Evolutionary conservation across 2,888 invertebrate genomes (phyloP), one percentile per base, ranked within the genome.

Genomic region (Aethes cnicana): DNA sequence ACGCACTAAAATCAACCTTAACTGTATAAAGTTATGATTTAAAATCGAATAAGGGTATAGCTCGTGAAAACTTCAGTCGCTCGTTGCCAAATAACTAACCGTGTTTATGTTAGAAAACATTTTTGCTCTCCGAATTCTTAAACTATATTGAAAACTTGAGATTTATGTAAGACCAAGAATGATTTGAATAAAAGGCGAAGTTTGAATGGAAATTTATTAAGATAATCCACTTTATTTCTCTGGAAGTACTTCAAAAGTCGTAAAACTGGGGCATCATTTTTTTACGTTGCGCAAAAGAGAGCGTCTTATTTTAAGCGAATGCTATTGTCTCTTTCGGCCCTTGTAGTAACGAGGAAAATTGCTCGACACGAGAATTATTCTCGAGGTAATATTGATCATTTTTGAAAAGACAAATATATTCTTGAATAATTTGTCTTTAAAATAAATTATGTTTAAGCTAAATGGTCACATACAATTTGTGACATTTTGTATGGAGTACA

Each of bases 161-260:
- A 44, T 9, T 33, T 39, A 23, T 39, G 20, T 26, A 46, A 52
- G 37, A 52, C 44, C 46, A 52, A 43, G 33, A 52, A 26, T 33
- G 46, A 52, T 46, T 52, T 46, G 20, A 39, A 52, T 46, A 26
- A 46, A 52, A 39, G 11, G 44, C 52, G 46, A 39, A 46, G 39
- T 52, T 52, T 32, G 30, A 14, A 21, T n/a, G 37, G 18, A 32
- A 46, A 39, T 52, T 52, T 26, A 50, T 44, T 46, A 30, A 33
- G 37, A 46, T 46, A 46, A 52, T 39, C 46, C 37, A 33, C 39
- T 39, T 46, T 39, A 44, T 44, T 52, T 32, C 37, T 32, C 12
- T 32, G 46, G 23, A 46, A 39, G 33, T 36, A 39, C 44, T 52
- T 52, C 26, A 32, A 25, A n/a, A 32, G 25, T 42, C 21, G 18